phyloP scores from a whole-genome alignment of 1,140 invertebrate genomes.

The Drosophila setifemur region DNA sequence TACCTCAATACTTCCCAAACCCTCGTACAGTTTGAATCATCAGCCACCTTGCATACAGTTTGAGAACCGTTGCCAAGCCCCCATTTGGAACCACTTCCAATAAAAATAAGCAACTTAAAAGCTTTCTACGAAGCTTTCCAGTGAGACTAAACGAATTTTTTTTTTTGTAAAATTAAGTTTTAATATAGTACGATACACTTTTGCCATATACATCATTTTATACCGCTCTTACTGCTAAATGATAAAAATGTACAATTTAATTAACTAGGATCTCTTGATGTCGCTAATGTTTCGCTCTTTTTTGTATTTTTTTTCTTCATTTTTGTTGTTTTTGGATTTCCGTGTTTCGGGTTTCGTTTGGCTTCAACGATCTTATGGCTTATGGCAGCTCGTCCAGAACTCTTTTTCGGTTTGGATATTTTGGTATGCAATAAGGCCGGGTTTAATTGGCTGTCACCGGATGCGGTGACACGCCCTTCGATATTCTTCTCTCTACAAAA shows the following conservation, averaged over 20 bases:
- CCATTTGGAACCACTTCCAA: background rate
- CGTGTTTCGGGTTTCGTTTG: slow-evolving; percentile 34
- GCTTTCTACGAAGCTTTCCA: slow-evolving; percentile 3
- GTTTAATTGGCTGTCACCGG: slow-evolving; percentile 8
- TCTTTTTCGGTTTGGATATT: slow-evolving; percentile 25
- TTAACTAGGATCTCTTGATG: slow-evolving; percentile 74
- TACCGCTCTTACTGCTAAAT: slow-evolving; percentile 68
- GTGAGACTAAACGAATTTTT: background rate
- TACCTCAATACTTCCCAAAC: background rate
- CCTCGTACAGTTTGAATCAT: background rate
- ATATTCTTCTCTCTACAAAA: slow-evolving; percentile 37
- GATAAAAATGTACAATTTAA: slow-evolving; percentile 80
- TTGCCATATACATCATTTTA: slow-evolving; percentile 57
- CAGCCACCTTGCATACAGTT: slow-evolving; percentile 24
- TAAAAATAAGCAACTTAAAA: background rate
- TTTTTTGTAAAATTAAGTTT: slow-evolving; percentile 76
- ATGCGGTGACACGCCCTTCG: background rate
- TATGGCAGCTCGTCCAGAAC: slow-evolving; percentile 39
- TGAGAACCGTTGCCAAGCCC: slow-evolving; percentile 23
- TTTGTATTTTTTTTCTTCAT: slow-evolving; percentile 13
- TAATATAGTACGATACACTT: slow-evolving; percentile 78
- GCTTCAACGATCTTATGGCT: slow-evolving; percentile 32
- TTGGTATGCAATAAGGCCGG: slow-evolving; percentile 19
- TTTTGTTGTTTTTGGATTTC: slow-evolving; percentile 21
- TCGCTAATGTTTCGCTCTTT: slow-evolving; percentile 21